phyloP scores from a whole-genome alignment of 1,140 invertebrate species.

The Cryptotermes secundus region DNA sequence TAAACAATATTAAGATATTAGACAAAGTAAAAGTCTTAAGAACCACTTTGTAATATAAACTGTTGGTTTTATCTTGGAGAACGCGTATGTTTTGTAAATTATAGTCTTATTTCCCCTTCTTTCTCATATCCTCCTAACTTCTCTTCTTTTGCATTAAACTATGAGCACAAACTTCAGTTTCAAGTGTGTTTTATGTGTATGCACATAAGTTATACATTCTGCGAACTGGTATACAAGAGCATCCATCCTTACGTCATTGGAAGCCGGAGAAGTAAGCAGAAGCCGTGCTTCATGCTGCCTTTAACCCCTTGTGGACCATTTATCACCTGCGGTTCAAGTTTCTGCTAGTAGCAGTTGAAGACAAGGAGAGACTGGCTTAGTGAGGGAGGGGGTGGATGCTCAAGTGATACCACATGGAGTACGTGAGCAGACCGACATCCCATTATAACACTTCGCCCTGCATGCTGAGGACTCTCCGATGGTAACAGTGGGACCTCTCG shows the following conservation, averaged over 20 bases:
- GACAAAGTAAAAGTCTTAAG: neutral
- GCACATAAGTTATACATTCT: neutral
- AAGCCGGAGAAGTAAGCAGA: neutral
- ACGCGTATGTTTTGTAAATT: neutral
- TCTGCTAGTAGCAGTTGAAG: neutral
- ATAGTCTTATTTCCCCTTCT: neutral
- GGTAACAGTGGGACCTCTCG: too few species aligned
- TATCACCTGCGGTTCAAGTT: slow-evolving; percentile 4
- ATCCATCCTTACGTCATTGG: neutral
- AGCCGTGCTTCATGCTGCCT: neutral
- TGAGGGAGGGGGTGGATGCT: too few species aligned
- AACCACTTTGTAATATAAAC: neutral
- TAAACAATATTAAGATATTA: neutral
- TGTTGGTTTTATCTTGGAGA: neutral
- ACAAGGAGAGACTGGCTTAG: neutral
- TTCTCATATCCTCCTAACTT: neutral
- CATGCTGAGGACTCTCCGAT: too few species aligned
- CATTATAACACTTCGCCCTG: neutral
- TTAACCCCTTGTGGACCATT: slow-evolving; percentile 1
- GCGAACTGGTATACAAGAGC: neutral
- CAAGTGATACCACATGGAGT: neutral
- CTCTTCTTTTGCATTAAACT: neutral
- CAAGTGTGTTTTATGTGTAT: neutral
- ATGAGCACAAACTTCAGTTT: neutral
- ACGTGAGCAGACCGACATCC: neutral